A percentile compares a stretch with the other conserved stretches of the same genome.
Conservation (phyloP, 2,113 vertebrate species). For the Cryptoleucopteryx plumbea region DNA sequence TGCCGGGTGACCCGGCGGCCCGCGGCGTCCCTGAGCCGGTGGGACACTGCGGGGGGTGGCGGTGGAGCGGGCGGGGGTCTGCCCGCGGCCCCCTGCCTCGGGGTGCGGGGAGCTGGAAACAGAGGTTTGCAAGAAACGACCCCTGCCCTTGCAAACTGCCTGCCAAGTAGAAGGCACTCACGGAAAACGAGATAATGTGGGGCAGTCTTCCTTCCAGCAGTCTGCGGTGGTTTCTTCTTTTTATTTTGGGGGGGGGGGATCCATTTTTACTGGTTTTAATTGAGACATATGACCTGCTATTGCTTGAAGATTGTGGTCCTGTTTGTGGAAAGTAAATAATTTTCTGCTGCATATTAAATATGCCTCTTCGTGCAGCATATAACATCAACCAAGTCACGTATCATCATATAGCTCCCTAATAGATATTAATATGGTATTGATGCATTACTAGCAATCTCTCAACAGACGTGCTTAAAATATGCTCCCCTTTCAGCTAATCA, state of each 20-base stretch:
- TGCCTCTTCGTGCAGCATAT: not conserved
- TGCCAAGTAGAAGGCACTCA: not conserved
- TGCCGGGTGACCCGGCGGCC: not conserved
- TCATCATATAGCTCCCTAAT: not conserved
- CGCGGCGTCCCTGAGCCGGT: not conserved
- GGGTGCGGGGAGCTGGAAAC: not conserved
- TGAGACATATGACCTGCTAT: not conserved
- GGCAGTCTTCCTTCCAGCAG: not conserved
- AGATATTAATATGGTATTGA: not conserved
- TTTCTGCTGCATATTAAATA: not conserved
- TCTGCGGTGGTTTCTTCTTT: not conserved
- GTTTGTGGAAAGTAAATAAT: not conserved
- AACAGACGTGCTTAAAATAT: not conserved
- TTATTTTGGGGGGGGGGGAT: no score
- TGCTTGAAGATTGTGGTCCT: not conserved
- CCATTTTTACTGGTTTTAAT: not conserved
- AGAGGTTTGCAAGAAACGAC: not conserved
- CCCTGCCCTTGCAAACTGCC: not conserved
- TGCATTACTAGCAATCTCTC: not conserved
- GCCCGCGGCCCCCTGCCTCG: not conserved
- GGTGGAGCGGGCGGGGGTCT: not conserved
- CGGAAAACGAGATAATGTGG: not conserved
- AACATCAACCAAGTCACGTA: not conserved
- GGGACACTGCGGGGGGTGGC: not conserved
- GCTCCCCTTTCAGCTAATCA: not conserved